Evolutionary conservation across 2,797 vertebrate genomes (phyloP).

Genomic region (Sandelia bainsii): DNA sequence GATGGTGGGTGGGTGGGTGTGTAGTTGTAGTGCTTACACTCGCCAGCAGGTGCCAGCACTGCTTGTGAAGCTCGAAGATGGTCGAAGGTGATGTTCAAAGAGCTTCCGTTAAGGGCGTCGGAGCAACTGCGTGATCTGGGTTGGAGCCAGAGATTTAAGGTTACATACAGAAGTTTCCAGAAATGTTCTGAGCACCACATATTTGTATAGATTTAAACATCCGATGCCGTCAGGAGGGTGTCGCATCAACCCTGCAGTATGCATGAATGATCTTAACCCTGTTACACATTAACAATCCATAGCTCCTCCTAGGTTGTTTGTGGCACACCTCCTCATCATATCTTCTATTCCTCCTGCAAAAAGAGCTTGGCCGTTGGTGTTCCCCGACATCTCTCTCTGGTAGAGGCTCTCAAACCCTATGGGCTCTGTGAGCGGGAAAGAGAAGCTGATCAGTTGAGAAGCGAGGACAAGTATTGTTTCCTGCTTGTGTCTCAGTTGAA

Average conservation of each 20-base stretch:
- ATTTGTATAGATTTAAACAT: neutral
- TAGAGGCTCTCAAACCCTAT: slow-evolving; percentile 89
- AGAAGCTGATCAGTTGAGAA: slow-evolving; percentile 31
- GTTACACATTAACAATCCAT: neutral
- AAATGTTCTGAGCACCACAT: neutral
- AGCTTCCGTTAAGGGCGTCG: slow-evolving; percentile 47
- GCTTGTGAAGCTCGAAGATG: slow-evolving; percentile 30
- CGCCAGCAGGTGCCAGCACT: slow-evolving; percentile 46
- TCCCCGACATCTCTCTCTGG: slow-evolving; percentile 42
- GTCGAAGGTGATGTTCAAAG: slow-evolving; percentile 29
- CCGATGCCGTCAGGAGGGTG: neutral
- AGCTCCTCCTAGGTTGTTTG: neutral
- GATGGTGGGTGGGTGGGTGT: neutral
- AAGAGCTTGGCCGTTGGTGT: slow-evolving; percentile 67
- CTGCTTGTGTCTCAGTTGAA: neutral
- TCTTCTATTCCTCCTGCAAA: slow-evolving; percentile 52
- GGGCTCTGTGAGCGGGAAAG: slow-evolving; percentile 77
- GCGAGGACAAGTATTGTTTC: slow-evolving; percentile 1
- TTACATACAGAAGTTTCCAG: neutral
- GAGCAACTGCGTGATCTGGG: slow-evolving; percentile 54
- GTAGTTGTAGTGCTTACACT: slow-evolving; percentile 48
- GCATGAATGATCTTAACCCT: neutral
- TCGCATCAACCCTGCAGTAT: no score
- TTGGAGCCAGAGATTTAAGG: slow-evolving; percentile 12
- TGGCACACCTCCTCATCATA: slow-evolving; percentile 83